Conservation (phyloP, 2,797 vertebrate species). For the Pristis pectinata region DNA sequence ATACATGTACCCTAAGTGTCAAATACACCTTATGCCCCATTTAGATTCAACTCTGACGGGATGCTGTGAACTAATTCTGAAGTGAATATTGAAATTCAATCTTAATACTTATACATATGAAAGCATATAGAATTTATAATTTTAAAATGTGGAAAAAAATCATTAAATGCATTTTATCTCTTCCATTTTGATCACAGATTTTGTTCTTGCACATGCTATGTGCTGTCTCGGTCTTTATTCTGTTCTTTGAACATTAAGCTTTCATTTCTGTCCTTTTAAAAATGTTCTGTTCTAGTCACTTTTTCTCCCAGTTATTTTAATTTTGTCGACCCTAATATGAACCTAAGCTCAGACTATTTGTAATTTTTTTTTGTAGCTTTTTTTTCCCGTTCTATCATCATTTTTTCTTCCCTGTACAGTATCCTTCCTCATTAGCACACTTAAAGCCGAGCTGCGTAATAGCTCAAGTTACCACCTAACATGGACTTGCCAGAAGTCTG, state of each 20-base stretch:
- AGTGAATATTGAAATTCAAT: background rate
- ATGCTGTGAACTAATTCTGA: background rate
- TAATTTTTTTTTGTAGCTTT: background rate
- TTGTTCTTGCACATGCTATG: background rate
- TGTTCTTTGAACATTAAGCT: background rate
- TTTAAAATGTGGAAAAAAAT: background rate
- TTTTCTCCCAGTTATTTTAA: slow-evolving; percentile 21
- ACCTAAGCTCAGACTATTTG: background rate
- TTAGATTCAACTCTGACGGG: background rate
- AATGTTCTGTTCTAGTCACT: background rate
- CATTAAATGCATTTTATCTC: background rate
- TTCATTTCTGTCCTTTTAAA: background rate
- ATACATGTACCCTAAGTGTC: background rate
- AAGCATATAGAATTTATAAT: slow-evolving; percentile 13
- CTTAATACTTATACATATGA: background rate
- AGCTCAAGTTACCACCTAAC: background rate
- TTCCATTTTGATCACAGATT: slow-evolving; percentile 8
- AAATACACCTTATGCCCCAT: background rate
- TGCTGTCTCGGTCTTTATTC: background rate
- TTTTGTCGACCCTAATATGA: background rate
- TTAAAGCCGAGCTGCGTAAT: background rate
- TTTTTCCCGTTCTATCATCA: background rate
- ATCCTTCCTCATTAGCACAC: background rate
- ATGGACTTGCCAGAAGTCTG: background rate
- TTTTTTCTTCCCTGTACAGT: background rate